Evolutionary conservation across 2,113 vertebrate genomes (phyloP).

Genomic region (Gobio gobio): DNA sequence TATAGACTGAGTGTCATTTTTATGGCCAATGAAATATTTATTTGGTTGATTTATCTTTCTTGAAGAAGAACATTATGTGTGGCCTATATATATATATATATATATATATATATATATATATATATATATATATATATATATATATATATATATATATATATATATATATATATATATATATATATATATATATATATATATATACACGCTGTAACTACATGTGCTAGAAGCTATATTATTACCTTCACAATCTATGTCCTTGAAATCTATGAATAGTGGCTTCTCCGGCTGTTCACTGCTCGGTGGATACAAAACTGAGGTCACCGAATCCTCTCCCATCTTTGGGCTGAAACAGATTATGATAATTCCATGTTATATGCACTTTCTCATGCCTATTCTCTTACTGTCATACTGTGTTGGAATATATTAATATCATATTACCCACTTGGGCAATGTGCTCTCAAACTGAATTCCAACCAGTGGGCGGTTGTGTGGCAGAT

Average conservation of each 20-base stretch:
- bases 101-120: too few relatives aligned
- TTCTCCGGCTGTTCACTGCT: slow-evolving; percentile 51
- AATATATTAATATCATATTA: neutral
- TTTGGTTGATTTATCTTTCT: too few relatives aligned
- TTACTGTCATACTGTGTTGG: neutral
- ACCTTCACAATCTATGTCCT: slow-evolving; percentile 36
- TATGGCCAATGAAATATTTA: too few relatives aligned
- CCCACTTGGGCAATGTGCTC: slow-evolving; percentile 67
- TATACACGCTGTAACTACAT: neutral
- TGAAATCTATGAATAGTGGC: slow-evolving; percentile 60
- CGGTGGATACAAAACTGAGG: slow-evolving; percentile 39
- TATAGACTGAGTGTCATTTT: too few relatives aligned
- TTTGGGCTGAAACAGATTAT: slow-evolving; percentile 19
- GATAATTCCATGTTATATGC: neutral
- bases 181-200: too few relatives aligned
- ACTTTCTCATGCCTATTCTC: neutral
- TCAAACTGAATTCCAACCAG: slow-evolving; percentile 62
- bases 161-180: too few relatives aligned
- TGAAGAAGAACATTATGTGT: too few relatives aligned
- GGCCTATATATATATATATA: too few relatives aligned
- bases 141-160: too few relatives aligned
- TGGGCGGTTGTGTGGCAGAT: slow-evolving; percentile 53
- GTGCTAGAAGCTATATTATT: slow-evolving; percentile 36
- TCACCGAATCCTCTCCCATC: neutral
- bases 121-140: too few relatives aligned